These are phyloP conservation scores for Pogonophryne albipinna DNA, from an alignment of 2,797 vertebrate species.

Conservation along the genomic window DNA sequence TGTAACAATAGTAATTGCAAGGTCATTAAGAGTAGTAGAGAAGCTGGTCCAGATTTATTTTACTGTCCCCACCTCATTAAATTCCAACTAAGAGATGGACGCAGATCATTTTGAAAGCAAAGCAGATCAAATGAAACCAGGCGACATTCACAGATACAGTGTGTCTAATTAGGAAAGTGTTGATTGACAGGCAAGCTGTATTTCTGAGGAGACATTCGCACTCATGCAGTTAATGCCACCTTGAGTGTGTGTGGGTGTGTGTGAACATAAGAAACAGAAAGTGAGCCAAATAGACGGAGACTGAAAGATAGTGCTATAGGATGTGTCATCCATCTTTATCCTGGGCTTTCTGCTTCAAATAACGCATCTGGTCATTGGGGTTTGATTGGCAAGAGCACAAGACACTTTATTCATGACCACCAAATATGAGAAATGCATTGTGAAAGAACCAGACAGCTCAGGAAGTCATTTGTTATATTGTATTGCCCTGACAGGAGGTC, in stretches of 20 bases:
- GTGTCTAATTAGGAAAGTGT: slow-evolving; percentile 51
- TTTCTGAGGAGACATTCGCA: slow-evolving; percentile 22
- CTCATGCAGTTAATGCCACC: slow-evolving; percentile 32
- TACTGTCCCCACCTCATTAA: slow-evolving; percentile 64
- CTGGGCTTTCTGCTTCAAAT: slow-evolving; percentile 25
- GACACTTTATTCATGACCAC: slow-evolving; percentile 27
- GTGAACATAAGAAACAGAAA: slow-evolving; percentile 19
- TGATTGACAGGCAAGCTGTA: slow-evolving; percentile 60
- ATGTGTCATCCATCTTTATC: slow-evolving; percentile 42
- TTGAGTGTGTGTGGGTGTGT: not conserved
- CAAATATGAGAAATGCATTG: slow-evolving; percentile 17
- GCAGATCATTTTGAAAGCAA: slow-evolving; percentile 40
- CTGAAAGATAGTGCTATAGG: slow-evolving; percentile 26
- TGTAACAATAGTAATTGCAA: slow-evolving; percentile 42
- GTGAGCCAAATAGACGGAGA: slow-evolving; percentile 18
- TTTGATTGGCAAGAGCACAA: slow-evolving; percentile 44
- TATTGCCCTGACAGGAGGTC: slow-evolving; percentile 5
- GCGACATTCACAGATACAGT: slow-evolving; percentile 33
- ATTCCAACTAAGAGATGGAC: slow-evolving; percentile 35
- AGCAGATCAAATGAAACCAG: slow-evolving; percentile 39
- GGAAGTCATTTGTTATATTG: not conserved
- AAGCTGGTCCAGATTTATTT: slow-evolving; percentile 44
- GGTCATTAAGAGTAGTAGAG: slow-evolving; percentile 51
- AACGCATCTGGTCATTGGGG: slow-evolving; percentile 51
- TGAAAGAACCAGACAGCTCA: slow-evolving; percentile 21